These are phyloP conservation scores for Gryon sp. DNA, from an alignment of 1,140 invertebrate species.

Conservation along the genomic window DNA sequence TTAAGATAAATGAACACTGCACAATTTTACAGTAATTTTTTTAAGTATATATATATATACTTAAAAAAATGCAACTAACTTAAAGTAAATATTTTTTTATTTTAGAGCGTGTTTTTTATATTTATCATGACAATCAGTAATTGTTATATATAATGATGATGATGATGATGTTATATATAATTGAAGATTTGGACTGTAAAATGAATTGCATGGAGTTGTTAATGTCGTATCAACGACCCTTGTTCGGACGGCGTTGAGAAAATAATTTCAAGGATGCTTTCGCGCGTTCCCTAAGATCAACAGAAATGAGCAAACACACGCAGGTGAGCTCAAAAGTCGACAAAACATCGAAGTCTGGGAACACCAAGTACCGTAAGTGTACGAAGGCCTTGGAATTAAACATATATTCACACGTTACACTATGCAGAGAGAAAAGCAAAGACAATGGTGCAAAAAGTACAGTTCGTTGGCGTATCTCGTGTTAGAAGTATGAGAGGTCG, in stretches of 20 bases:
- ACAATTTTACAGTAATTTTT: too few species aligned
- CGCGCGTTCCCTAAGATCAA: conserved; percentile 62
- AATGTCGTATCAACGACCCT: conserved; percentile 62
- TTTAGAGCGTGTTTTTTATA: too few species aligned
- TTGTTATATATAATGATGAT: too few species aligned
- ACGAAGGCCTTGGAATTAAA: conserved; percentile 65
- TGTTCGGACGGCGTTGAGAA: conserved; percentile 56
- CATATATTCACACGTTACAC: conserved; percentile 66
- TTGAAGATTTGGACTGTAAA: too few species aligned
- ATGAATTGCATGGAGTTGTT: conserved; percentile 32
- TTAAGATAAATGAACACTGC: too few species aligned
- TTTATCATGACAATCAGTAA: too few species aligned
- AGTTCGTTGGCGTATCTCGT: conserved; percentile 61
- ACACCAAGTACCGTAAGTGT: conserved; percentile 65
- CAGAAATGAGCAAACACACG: conserved; percentile 63
- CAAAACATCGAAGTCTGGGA: conserved; percentile 66
- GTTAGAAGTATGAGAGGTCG: conserved; percentile 58
- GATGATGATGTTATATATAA: too few species aligned
- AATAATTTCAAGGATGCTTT: conserved; percentile 66
- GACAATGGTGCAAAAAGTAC: conserved; percentile 67
- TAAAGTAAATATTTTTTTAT: too few species aligned
- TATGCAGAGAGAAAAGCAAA: conserved; percentile 58
- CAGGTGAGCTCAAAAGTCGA: conserved; percentile 63
- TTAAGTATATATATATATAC: too few species aligned
- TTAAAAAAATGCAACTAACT: too few species aligned